phyloP scores from a whole-genome alignment of 2,888 invertebrate genomes.

The Amaurobius ferox region DNA sequence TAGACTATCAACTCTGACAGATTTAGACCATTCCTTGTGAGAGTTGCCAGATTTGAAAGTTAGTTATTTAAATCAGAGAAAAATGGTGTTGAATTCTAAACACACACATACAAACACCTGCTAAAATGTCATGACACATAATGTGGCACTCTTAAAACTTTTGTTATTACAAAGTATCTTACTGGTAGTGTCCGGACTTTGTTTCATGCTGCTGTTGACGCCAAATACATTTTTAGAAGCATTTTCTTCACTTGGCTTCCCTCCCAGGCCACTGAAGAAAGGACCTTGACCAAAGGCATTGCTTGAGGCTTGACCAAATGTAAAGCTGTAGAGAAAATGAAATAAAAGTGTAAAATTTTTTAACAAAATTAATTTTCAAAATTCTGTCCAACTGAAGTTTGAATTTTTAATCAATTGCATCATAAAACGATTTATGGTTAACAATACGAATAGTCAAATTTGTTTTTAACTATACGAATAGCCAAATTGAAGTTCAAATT shows the following conservation, averaged over 20 bases:
- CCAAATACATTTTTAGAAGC: constrained; percentile 71
- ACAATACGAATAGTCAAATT: too few relatives aligned
- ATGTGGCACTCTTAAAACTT: background rate
- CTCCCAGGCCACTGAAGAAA: constrained; percentile 69
- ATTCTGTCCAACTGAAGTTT: too few relatives aligned
- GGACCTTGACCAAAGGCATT: constrained; percentile 39
- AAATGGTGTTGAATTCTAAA: background rate
- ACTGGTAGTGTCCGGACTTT: constrained; percentile 25
- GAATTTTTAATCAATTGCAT: too few relatives aligned
- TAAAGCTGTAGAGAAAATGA: constrained; percentile 4
- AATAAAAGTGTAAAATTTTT: background rate
- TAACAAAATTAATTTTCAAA: too few relatives aligned
- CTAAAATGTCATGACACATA: background rate
- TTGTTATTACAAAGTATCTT: background rate
- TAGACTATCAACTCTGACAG: background rate
- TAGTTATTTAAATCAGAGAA: background rate
- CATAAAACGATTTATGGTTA: too few relatives aligned
- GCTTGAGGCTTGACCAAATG: constrained; percentile 37
- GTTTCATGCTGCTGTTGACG: constrained; percentile 3
- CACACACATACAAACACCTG: background rate
- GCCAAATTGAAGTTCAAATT: too few relatives aligned
- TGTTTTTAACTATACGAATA: too few relatives aligned
- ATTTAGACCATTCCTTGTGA: background rate
- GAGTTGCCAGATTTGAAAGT: background rate
- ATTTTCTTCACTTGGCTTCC: constrained; percentile 67